Evolutionary conservation across 2,797 vertebrate species (phyloP).

Genomic region (Echeneis naucrates): DNA sequence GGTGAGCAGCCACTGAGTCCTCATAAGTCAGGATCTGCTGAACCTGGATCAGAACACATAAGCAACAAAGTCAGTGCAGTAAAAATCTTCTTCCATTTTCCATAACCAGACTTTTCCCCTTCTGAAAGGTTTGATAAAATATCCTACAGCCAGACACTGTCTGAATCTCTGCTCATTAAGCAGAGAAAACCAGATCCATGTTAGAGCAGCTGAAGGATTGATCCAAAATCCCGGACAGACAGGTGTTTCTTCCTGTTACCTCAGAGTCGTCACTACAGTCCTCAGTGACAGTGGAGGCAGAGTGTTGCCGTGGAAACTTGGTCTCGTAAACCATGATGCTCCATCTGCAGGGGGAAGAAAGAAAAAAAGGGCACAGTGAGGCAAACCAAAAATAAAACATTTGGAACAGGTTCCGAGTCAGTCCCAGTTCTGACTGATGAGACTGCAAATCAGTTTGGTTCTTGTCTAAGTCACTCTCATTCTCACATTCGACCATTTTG

Average conservation of each 20-base stretch:
- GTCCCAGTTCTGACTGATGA: too few species aligned
- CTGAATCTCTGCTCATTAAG: not conserved
- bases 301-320: conserved; percentile 90
- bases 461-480: too few species aligned
- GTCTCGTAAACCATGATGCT: conserved; percentile 99
- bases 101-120: not conserved
- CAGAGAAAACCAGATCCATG: not conserved
- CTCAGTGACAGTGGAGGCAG: conserved; percentile 87
- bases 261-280: conserved; percentile 94
- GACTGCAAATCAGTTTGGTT: too few species aligned
- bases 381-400: too few species aligned
- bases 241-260: conserved; percentile 78
- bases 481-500: too few species aligned
- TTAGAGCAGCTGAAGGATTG: not conserved
- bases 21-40: conserved; percentile 97
- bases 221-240: not conserved
- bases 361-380: not conserved
- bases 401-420: too few species aligned
- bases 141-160: not conserved
- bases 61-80: not conserved
- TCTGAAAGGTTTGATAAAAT: not conserved
- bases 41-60: conserved; percentile 82
- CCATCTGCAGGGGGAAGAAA: conserved; percentile 84
- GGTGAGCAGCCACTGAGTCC: conserved; percentile 95
- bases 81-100: not conserved